phyloP scores from a whole-genome alignment of 2,888 invertebrate species.

The Orthonevra nobilis region DNA sequence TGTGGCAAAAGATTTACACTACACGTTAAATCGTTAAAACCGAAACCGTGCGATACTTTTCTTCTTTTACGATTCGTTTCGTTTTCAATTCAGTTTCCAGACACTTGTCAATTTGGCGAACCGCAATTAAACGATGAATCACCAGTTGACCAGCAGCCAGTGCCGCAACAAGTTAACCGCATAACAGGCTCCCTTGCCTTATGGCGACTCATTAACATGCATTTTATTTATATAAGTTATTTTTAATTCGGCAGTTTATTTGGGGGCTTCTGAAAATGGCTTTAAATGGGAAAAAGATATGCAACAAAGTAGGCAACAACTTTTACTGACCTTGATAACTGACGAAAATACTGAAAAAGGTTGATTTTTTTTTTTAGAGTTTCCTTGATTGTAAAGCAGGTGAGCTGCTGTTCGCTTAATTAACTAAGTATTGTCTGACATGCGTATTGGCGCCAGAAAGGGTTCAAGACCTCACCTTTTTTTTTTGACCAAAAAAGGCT shows the following conservation, averaged over 20 bases:
- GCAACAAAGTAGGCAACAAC: constrained; percentile 29
- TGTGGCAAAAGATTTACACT: constrained; percentile 10
- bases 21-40: constrained; percentile 18
- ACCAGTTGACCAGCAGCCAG: background rate
- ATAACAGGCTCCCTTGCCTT: constrained; percentile 2
- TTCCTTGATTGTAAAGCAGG: no score
- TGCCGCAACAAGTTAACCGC: background rate
- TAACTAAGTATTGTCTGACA: no score
- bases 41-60: constrained; percentile 12
- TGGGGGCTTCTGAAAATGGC: background rate
- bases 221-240: constrained; percentile 44
- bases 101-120: constrained; percentile 43
- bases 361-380: no score
- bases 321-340: constrained; percentile 54
- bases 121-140: constrained; percentile 5
- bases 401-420: no score
- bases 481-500: no score
- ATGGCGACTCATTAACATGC: constrained; percentile 35
- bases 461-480: no score
- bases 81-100: constrained; percentile 30
- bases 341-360: no score
- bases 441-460: no score
- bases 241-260: constrained; percentile 29
- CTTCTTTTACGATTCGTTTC: constrained; percentile 20
- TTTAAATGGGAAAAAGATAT: background rate